Evolutionary conservation across 2,888 invertebrate species (phyloP).

Genomic region (Gnatocerus cornutus): DNA sequence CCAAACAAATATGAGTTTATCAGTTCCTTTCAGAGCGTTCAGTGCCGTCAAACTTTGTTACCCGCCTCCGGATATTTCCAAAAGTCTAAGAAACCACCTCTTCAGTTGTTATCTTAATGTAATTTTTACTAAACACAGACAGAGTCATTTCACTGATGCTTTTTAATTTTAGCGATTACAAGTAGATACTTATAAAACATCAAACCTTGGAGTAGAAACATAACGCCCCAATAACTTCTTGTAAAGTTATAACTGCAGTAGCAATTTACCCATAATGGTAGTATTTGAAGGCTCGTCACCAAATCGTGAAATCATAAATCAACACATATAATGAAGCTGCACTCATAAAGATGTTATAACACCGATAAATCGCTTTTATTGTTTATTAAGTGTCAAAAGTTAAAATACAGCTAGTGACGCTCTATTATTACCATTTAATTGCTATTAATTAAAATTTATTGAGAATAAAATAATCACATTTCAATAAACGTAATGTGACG

Average conservation of each 20-base stretch:
- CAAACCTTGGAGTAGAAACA: slow-evolving; percentile 7
- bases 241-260: slow-evolving; percentile 21
- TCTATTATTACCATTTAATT: slow-evolving; percentile 44
- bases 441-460: slow-evolving; percentile 46
- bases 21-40: too few relatives aligned
- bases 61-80: slow-evolving; percentile 21
- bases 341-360: slow-evolving; percentile 46
- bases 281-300: slow-evolving; percentile 41
- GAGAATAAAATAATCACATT: slow-evolving; percentile 32
- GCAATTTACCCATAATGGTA: slow-evolving; percentile 34
- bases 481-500: not conserved
- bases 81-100: slow-evolving; percentile 25
- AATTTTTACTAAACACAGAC: not conserved
- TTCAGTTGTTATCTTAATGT: slow-evolving; percentile 30
- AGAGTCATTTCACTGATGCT: slow-evolving; percentile 12
- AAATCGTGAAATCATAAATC: slow-evolving; percentile 45
- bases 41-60: slow-evolving; percentile 8
- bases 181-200: not conserved
- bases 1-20: not conserved
- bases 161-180: slow-evolving; percentile 33
- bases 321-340: slow-evolving; percentile 40
- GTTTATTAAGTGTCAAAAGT: slow-evolving; percentile 46
- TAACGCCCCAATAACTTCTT: slow-evolving; percentile 3
- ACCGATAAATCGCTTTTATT: slow-evolving; percentile 46
- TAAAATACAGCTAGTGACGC: slow-evolving; percentile 29